Conservation (phyloP, 2,797 vertebrate genomes). For the Sciaenops ocellatus region DNA sequence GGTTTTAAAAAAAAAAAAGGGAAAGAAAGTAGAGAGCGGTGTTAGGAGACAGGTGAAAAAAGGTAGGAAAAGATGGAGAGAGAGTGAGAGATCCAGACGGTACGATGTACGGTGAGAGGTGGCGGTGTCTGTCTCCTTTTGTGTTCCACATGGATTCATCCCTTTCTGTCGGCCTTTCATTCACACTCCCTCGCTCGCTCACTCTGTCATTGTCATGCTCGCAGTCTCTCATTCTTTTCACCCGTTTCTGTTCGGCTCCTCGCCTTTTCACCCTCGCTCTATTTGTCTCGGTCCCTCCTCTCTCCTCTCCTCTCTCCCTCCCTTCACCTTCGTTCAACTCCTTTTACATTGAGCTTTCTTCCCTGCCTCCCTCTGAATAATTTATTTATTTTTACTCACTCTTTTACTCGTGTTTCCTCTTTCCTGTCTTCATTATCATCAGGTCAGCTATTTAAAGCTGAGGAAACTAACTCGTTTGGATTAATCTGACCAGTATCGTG, state of each 20-base stretch:
- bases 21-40: slow-evolving; percentile 5
- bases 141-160: slow-evolving; percentile 73
- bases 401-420: neutral
- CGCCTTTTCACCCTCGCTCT: slow-evolving; percentile 60
- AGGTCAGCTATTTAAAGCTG: neutral
- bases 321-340: slow-evolving; percentile 46
- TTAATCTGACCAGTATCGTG: neutral
- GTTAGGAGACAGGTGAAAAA: slow-evolving; percentile 26
- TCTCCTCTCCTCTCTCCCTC: slow-evolving; percentile 24
- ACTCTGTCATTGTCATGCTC: slow-evolving; percentile 61
- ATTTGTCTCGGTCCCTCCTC: slow-evolving; percentile 52
- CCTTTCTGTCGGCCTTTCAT: slow-evolving; percentile 64
- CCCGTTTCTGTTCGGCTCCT: slow-evolving; percentile 49
- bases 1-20: neutral
- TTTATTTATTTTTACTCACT: neutral
- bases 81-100: slow-evolving; percentile 24
- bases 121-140: slow-evolving; percentile 62
- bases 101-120: slow-evolving; percentile 45
- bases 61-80: neutral
- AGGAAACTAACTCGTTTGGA: neutral
- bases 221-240: slow-evolving; percentile 54
- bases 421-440: slow-evolving; percentile 1
- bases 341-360: slow-evolving; percentile 19
- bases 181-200: slow-evolving; percentile 58
- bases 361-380: neutral